Percentiles rank a stretch among this genome's conserved stretches.
Conservation (phyloP, 2,888 invertebrate species). For the Muscina levida region DNA sequence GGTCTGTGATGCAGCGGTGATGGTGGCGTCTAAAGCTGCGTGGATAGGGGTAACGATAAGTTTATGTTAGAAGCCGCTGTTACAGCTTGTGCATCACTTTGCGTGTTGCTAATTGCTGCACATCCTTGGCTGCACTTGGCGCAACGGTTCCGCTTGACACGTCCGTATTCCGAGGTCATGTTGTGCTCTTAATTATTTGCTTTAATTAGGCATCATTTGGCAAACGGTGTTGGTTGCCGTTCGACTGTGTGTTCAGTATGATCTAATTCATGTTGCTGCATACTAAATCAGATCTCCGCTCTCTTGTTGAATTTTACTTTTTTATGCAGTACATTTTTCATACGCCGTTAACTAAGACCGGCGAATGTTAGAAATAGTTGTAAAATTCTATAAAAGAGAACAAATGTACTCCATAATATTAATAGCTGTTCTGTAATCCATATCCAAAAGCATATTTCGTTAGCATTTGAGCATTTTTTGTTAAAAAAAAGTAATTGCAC, state of each 20-base stretch:
- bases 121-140: constrained; percentile 67
- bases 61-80: constrained; percentile 38
- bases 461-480: no score
- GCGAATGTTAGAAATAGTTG: neutral
- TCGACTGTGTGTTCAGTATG: neutral
- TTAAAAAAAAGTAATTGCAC: no score
- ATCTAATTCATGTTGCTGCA: neutral
- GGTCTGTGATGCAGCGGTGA: neutral
- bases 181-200: constrained; percentile 60
- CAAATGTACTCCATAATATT: no score
- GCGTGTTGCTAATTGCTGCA: constrained; percentile 63
- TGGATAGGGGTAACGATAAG: constrained; percentile 43
- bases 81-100: constrained; percentile 41
- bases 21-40: neutral
- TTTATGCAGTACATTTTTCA: constrained; percentile 26
- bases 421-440: no score
- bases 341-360: constrained; percentile 13
- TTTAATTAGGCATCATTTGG: constrained; percentile 53
- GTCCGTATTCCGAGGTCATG: constrained; percentile 58
- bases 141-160: constrained; percentile 68
- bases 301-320: neutral
- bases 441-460: no score
- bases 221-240: neutral
- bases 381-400: no score
- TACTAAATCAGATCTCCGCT: neutral